Evolutionary conservation across 2,888 invertebrate species (phyloP).

Genomic region (Drosophila borborema): DNA sequence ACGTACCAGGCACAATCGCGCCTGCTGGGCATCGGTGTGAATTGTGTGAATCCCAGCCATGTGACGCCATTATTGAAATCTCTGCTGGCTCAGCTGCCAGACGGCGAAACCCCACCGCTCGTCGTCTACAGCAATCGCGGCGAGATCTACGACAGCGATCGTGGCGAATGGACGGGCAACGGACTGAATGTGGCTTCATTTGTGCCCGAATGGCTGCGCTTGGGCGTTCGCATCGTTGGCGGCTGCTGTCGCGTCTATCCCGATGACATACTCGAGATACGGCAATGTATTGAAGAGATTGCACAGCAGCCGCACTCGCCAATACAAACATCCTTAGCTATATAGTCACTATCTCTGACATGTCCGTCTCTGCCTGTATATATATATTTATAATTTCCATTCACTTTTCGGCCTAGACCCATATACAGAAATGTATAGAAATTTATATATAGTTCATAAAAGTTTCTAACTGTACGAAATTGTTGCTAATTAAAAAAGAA

Average conservation of each 20-base stretch:
- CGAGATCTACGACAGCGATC: slow-evolving; percentile 79
- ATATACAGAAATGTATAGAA: slow-evolving; percentile 27
- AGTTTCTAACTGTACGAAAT: slow-evolving; percentile 12
- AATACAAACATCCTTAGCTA: slow-evolving; percentile 32
- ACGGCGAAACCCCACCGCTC: slow-evolving; percentile 87
- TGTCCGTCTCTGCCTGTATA: not conserved
- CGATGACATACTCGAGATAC: slow-evolving; percentile 91
- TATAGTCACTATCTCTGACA: slow-evolving; percentile 15
- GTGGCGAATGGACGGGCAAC: slow-evolving; percentile 87
- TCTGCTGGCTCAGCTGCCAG: slow-evolving; percentile 82
- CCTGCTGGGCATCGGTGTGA: slow-evolving; percentile 94
- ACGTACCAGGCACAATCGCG: slow-evolving; percentile 87
- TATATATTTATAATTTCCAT: slow-evolving; percentile 5
- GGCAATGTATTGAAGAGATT: slow-evolving; percentile 84
- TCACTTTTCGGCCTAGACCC: slow-evolving; percentile 56
- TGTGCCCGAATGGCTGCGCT: slow-evolving; percentile 91
- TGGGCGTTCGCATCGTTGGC: slow-evolving; percentile 93
- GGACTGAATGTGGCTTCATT: slow-evolving; percentile 87
- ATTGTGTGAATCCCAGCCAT: slow-evolving; percentile 91
- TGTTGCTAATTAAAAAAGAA: slow-evolving; percentile 9
- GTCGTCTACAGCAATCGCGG: slow-evolving; percentile 97
- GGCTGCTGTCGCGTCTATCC: slow-evolving; percentile 96
- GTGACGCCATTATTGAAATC: slow-evolving; percentile 87
- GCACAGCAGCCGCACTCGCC: slow-evolving; percentile 36
- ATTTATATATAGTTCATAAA: slow-evolving; percentile 21